Evolutionary conservation across 2,797 vertebrate genomes (phyloP), one percentile per base, ranked within the genome.

Genomic region (Esox lucius): DNA sequence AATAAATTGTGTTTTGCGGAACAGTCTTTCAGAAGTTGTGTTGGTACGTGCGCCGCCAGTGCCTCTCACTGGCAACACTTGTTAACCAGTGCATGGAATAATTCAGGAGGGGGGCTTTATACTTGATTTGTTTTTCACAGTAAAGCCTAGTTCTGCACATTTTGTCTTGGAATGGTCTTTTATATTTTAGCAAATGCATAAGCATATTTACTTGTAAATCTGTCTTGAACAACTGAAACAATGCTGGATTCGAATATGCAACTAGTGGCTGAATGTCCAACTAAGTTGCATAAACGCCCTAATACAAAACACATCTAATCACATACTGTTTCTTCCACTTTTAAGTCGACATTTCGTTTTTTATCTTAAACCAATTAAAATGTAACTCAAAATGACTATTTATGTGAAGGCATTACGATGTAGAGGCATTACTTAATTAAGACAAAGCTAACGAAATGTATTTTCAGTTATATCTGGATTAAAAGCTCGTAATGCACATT

Each of bases 1-100:
- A 56, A 59, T 59, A 59, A 22, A 24, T 59, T 19, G 22, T 59
- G 8, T 24, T 59, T 24, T 42, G 26, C 61, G 3, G 39, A 17
- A 35, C 24, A n/a, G 42, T 46, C 59, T 61, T 51, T 31, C 13
- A 28, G 13, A 26, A 35, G 12, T 4, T 71, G 33, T 51, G 22
- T 17, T 42, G 11, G 12, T n/a, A 1, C 2, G n/a, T 8, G 67
- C 59, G 59, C 67, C 78, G 11, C 77, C 72, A 79, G 71, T 82
- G 80, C 75, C 77, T 77, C 77, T 75, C 59, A 65, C 80, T 77
- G 77, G 75, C 24, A 68, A 69, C 62, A 65, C 62, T 65, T 65
- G 62, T 65, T 65, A 26, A 64, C 61, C 24, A 28, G 22, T 15
- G 61, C 4, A 19, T 53, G 51, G 62, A 33, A 17, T 8, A 31